A percentile compares a stretch with the other conserved stretches of the same genome.
Evolutionary conservation across 1,140 invertebrate genomes (phyloP).

Genomic region (Eumeta japonica): DNA sequence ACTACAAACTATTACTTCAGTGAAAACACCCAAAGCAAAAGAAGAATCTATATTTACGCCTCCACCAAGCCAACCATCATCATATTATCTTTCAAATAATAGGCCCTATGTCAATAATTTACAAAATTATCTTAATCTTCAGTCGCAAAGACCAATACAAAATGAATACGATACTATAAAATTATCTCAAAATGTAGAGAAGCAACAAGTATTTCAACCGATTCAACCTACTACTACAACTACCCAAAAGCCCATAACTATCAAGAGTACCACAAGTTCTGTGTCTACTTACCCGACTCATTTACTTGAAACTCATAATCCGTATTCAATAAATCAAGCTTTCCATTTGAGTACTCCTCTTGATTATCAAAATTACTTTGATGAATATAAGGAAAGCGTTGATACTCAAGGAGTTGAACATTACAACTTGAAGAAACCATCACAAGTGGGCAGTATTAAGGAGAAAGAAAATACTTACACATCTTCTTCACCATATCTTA

Average conservation of each 20-base stretch:
- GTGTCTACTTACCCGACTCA: conserved; percentile 35
- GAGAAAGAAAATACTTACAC: conserved; percentile 18
- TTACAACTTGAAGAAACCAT: conserved; percentile 16
- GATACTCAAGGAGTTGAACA: conserved; percentile 16
- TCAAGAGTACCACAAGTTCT: conserved; percentile 25
- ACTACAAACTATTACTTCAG: conserved; percentile 36
- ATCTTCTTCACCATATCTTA: conserved; percentile 27
- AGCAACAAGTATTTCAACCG: conserved; percentile 12
- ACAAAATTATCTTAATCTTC: no score
- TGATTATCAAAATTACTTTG: conserved; percentile 44
- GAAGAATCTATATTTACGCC: no score
- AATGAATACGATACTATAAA: no score
- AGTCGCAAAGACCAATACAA: no score
- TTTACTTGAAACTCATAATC: conserved; percentile 48
- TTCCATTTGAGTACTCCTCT: conserved; percentile 49
- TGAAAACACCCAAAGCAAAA: conserved; percentile 25
- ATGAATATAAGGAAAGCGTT: conserved; percentile 38
- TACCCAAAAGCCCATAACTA: no score
- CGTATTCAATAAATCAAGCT: conserved; percentile 51
- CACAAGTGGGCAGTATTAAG: no score
- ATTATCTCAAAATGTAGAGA: no score
- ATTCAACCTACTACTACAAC: conserved; percentile 21
- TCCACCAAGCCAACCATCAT: no score
- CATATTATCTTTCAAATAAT: no score
- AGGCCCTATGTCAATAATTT: no score